Evolutionary conservation across 2,797 vertebrate genomes (phyloP), one percentile per base, ranked within the genome.

Genomic region (Mycteria americana): DNA sequence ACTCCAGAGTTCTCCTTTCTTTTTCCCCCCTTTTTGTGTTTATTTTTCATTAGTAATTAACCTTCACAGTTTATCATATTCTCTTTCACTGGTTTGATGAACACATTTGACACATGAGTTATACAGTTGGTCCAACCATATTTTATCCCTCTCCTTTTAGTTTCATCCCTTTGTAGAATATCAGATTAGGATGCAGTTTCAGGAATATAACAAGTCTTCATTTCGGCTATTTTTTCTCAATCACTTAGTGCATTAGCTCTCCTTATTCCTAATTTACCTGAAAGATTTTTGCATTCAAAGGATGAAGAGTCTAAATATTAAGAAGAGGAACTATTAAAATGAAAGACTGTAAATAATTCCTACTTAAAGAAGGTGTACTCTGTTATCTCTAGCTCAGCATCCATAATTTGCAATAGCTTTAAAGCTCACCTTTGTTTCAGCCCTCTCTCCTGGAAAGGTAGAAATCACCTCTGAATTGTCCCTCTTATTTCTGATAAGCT

Each of bases 21-120:
- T 2, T 3, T 1, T 1, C 11, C 2, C 3, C 9, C 17, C 12
- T 14, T 60, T 74, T 31, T 25, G 35, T 75, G 37, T 84, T 92
- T 87, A 76, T 89, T 76, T 94, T 92, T 91, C 31, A 56, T 76
- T 95, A 74, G 21, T 78, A 92, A 91, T 96, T 94, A 94, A 94
- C 83, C 33, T 83, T 72, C 68, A 64, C 50, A 51, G 17, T 94
- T 75, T 83, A 92, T 85, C 63, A 77, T 53, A 78, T 74, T 85
- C 41, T 84, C 12, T 89, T 92, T 74, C 70, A 41, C 35, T 87
- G 30, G 11, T 48, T 95, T 93, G 74, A 31, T 91, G 60, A 94
- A 91, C 21, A 81, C 3, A 35, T 74, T 85, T 89, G 72, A 91
- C 64, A 75, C 18, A 18, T 19, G 56, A 85, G 33, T 84, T 89